Base-by-base conservation (phyloP, 2,113 vertebrate genomes). In the Ochotona curzoniae region DNA sequence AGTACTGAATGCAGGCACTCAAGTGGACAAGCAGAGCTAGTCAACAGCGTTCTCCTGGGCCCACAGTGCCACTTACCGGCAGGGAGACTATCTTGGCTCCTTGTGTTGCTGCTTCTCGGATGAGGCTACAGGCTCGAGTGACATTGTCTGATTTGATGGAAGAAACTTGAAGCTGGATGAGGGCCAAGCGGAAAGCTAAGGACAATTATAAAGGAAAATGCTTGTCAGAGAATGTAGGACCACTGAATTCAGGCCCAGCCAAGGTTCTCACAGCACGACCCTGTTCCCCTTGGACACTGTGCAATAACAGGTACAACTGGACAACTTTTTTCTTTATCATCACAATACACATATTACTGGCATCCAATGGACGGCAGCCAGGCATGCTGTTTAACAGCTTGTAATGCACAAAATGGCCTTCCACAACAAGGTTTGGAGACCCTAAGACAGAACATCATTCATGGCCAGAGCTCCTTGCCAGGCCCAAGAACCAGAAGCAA, bases 121-220 rank as follows among this genome's bases (percentile, higher is more conserved):
- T 97, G 69, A 99, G 97, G 35, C 91, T 74, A 92, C 98, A 98
- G 57, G 98, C 99, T 87, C 98, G 97, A 20, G 96, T 97, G 95
- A 99, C 96, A 93, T 99, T 99, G 15, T 99, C 99, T 7, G 98
- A 97, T 90, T 99, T 99, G n/a, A 98, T 95, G 76, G 98, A 92
- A 38, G 98, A 98, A 13, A 99, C 99, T 0, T 97, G 98, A 75
- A 99, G 98, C 97, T 99, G 99, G 81, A 99, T 98, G 64, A 99
- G 98, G 10, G 99, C 99, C 66, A 99, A 94, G 26, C 98, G 98
- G 95, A 99, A 99, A 93, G 98, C 99, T 99, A 96, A 28, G 5
- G 23, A 83, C 8, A 96, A 90, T 95, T 28, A 96, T 18, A 76
- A 90, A 26, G 79, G 78, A 94, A 70, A 93, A 57, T n/a, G 78